Conservation (phyloP, 2,888 invertebrate species). For the Epinotia brunnichana region DNA sequence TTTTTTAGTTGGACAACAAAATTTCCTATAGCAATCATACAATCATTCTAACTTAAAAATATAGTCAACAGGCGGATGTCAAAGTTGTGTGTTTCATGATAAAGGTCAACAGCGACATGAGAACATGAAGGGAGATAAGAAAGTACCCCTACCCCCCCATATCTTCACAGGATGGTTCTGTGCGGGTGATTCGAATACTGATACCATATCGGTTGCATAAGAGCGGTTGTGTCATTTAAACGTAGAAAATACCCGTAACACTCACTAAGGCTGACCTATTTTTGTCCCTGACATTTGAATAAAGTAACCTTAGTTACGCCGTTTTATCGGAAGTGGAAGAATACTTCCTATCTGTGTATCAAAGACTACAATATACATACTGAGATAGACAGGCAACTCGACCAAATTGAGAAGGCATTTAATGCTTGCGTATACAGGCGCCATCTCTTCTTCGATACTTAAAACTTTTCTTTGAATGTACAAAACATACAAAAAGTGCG, state of each 20-base stretch:
- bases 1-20: too few relatives aligned
- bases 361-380: too few relatives aligned
- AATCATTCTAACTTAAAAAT: too few relatives aligned
- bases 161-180: conserved; percentile 5
- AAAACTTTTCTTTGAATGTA: too few relatives aligned
- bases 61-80: not conserved
- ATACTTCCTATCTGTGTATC: not conserved
- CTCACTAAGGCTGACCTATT: not conserved
- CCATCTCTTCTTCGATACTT: too few relatives aligned
- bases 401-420: too few relatives aligned
- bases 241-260: not conserved
- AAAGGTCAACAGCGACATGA: not conserved
- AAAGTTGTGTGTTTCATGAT: not conserved
- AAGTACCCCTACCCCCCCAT: conserved; percentile 29
- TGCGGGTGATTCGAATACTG: conserved; percentile 25
- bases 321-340: not conserved
- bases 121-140: conserved; percentile 11
- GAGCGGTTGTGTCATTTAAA: not conserved
- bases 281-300: conserved; percentile 1
- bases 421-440: too few relatives aligned
- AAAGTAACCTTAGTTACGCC: not conserved
- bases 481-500: too few relatives aligned
- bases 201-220: conserved; percentile 19
- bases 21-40: too few relatives aligned
- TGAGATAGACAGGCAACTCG: too few relatives aligned